Percentiles rank a stretch among this genome's conserved stretches.
Evolutionary conservation across 2,888 invertebrate genomes (phyloP).

Genomic region (Drosophila multiciliata): DNA sequence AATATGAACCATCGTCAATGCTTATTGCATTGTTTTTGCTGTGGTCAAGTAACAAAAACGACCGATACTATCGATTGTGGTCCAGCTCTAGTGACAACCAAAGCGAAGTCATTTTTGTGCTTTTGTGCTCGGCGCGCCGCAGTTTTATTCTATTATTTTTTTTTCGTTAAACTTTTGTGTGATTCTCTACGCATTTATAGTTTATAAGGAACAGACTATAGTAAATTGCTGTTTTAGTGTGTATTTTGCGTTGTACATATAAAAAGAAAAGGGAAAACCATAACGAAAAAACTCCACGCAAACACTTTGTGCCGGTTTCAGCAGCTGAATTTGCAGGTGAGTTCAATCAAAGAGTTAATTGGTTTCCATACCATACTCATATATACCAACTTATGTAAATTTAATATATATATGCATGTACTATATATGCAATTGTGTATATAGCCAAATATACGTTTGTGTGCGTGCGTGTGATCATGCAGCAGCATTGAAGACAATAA

Average conservation of each 20-base stretch:
- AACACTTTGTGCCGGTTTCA: conserved; percentile 56
- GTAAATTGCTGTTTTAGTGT: conserved; percentile 46
- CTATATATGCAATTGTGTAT: conserved; percentile 15
- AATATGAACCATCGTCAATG: conserved; percentile 11
- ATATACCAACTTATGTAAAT: conserved; percentile 5
- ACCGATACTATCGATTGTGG: conserved; percentile 48
- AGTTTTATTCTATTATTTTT: conserved; percentile 55
- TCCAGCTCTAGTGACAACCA: conserved; percentile 41
- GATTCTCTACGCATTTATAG: conserved; percentile 51
- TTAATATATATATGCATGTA: not conserved
- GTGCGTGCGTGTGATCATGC: conserved; percentile 45
- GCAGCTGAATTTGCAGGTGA: conserved; percentile 57
- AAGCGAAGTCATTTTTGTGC: conserved; percentile 57
- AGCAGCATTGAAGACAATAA: conserved; percentile 49
- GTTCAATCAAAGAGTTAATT: conserved; percentile 42
- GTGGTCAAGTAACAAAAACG: conserved; percentile 25
- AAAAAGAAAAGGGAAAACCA: conserved; percentile 7
- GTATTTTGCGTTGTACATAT: conserved; percentile 42
- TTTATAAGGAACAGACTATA: conserved; percentile 39
- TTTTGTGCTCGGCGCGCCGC: conserved; percentile 65
- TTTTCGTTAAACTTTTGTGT: conserved; percentile 60
- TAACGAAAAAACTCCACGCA: conserved; percentile 52
- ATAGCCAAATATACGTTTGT: conserved; percentile 5
- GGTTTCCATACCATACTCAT: conserved; percentile 28
- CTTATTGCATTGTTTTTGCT: conserved; percentile 10